These are phyloP conservation scores for Lacerta bilineata DNA, from an alignment of 2,797 vertebrate genomes.

Conservation along the genomic window DNA sequence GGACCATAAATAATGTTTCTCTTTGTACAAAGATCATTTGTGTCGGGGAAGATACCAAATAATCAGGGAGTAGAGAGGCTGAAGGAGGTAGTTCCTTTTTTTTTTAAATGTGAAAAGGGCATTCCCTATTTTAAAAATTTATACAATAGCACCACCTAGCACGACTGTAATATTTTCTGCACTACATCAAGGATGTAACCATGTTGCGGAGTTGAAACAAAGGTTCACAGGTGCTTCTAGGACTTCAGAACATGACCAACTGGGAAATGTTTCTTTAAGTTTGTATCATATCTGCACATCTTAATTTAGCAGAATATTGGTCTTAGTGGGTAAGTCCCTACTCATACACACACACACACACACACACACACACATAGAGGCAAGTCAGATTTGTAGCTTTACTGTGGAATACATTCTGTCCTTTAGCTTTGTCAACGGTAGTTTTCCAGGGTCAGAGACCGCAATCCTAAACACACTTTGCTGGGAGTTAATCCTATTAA, in stretches of 20 bases:
- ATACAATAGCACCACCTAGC: constrained; percentile 44
- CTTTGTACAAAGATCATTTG: background rate
- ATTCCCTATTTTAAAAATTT: background rate
- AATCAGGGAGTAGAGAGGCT: background rate
- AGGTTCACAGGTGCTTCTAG: background rate
- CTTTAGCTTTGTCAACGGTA: background rate
- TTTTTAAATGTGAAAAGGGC: background rate
- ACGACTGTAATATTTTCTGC: background rate
- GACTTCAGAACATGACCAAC: background rate
- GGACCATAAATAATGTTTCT: background rate
- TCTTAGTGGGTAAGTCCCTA: too few relatives aligned
- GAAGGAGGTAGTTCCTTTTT: background rate
- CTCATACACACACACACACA: too few relatives aligned
- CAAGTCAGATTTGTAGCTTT: background rate
- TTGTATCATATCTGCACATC: background rate
- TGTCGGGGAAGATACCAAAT: background rate
- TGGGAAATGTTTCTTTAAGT: background rate
- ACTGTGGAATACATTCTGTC: background rate
- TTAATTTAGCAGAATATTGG: background rate
- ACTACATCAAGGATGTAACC: background rate
- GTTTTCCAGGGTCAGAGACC: background rate
- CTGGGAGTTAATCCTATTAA: background rate
- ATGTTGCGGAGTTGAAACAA: too few relatives aligned
- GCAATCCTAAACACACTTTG: background rate
- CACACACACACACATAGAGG: background rate